These are phyloP conservation scores for Crambe crambe DNA, from an alignment of 37 sponge, comb jelly and placozoan species.

Conservation along the genomic window DNA sequence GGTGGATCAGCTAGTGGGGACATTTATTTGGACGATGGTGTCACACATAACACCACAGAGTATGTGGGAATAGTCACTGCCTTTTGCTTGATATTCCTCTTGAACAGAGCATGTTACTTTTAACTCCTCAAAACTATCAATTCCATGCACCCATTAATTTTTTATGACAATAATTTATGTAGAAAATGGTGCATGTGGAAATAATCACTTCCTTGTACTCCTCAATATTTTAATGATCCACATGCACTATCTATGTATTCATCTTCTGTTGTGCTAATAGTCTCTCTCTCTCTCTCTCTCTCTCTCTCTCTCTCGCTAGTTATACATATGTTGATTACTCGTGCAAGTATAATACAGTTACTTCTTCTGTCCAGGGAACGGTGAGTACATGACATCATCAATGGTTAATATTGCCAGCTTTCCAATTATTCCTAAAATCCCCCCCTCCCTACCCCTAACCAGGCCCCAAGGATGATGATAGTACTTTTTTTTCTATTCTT, in stretches of 20 bases:
- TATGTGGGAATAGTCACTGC: background rate
- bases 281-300: no score
- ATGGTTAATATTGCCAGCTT: background rate
- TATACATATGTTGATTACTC: background rate
- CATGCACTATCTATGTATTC: no score
- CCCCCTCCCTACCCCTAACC: background rate
- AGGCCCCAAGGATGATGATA: no score
- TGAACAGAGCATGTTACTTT: background rate
- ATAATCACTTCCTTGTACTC: no score
- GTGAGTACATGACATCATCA: no score
- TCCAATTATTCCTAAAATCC: background rate
- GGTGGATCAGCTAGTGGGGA: slow-evolving; percentile 57
- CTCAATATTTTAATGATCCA: no score
- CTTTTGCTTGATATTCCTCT: background rate
- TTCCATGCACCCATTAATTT: no score
- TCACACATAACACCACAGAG: background rate
- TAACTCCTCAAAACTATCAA: no score
- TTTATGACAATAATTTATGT: no score
- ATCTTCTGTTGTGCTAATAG: no score
- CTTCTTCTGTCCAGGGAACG: background rate
- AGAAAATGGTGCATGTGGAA: no score
- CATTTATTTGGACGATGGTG: slow-evolving; percentile 49
- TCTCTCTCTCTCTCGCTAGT: no score
- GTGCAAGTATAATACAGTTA: background rate
- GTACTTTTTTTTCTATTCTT: background rate